Percentiles rank a stretch among this genome's conserved stretches.
These are phyloP conservation scores for Emys orbicularis DNA, from an alignment of 2,797 vertebrate genomes.

Conservation along the genomic window DNA sequence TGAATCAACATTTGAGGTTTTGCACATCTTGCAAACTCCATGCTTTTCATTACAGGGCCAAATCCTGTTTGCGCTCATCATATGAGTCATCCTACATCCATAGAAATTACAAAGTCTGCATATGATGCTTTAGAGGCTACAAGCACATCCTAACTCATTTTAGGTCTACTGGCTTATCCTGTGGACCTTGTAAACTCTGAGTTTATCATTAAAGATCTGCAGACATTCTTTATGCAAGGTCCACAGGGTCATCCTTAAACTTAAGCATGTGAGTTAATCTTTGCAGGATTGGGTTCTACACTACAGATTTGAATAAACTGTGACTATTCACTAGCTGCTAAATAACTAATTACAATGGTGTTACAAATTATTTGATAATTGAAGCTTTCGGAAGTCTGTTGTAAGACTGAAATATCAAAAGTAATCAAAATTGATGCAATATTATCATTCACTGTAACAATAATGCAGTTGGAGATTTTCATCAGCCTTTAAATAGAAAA, in stretches of 20 bases:
- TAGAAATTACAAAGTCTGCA: background rate
- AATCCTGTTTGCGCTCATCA: background rate
- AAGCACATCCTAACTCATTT: background rate
- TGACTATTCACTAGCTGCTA: slow-evolving; percentile 24
- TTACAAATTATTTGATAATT: slow-evolving; percentile 24
- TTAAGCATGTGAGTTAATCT: background rate
- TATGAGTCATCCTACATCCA: background rate
- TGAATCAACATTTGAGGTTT: background rate
- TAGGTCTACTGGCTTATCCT: accelerated
- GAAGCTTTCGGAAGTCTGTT: slow-evolving; percentile 42
- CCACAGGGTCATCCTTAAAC: background rate
- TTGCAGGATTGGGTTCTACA: background rate
- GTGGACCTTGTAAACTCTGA: background rate
- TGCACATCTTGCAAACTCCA: background rate
- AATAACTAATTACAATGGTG: background rate
- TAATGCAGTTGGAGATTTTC: slow-evolving; percentile 52
- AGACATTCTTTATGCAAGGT: background rate
- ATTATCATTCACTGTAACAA: slow-evolving; percentile 34
- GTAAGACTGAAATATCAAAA: slow-evolving; percentile 49
- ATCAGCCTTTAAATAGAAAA: slow-evolving; percentile 52
- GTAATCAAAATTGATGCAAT: slow-evolving; percentile 24
- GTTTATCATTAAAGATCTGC: background rate
- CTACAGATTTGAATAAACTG: background rate
- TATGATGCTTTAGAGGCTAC: background rate
- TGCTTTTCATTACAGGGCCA: background rate